These are phyloP conservation scores for Enteromius anoplus DNA, from an alignment of 2,797 vertebrate species.

Conservation along the genomic window DNA sequence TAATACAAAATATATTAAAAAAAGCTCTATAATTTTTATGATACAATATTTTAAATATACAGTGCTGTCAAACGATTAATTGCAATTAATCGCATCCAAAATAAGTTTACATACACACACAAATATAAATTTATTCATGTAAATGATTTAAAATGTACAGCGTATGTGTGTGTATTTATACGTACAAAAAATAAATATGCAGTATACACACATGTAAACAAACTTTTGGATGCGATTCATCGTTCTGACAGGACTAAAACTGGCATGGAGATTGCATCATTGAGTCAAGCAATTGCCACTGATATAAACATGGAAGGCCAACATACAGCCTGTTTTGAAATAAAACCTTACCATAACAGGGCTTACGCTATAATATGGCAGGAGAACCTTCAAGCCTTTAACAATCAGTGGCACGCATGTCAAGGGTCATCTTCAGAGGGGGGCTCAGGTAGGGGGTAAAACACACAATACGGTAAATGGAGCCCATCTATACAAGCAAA, in stretches of 20 bases:
- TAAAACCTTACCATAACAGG: slow-evolving; percentile 41
- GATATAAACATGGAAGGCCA: neutral
- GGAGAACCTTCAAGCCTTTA: neutral
- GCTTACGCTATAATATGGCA: slow-evolving; percentile 12
- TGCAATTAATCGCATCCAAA: too few species aligned
- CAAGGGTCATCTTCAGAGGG: neutral
- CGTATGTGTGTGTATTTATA: too few species aligned
- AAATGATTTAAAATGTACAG: too few species aligned
- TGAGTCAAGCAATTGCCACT: neutral
- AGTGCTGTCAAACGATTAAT: too few species aligned
- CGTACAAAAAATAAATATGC: too few species aligned
- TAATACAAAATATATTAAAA: neutral
- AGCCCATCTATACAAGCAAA: slow-evolving; percentile 20
- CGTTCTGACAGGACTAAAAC: too few species aligned
- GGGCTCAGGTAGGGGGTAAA: neutral
- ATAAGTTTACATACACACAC: too few species aligned
- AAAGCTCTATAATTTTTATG: neutral
- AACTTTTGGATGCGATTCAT: too few species aligned
- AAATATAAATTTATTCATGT: too few species aligned
- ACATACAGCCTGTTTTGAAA: slow-evolving; percentile 14
- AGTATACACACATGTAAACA: too few species aligned
- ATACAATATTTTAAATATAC: neutral
- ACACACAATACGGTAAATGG: slow-evolving; percentile 1
- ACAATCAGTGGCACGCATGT: neutral
- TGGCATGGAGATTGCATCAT: neutral